Conservation (phyloP, 2,888 invertebrate genomes). For the Tromatobia lineatoria region DNA sequence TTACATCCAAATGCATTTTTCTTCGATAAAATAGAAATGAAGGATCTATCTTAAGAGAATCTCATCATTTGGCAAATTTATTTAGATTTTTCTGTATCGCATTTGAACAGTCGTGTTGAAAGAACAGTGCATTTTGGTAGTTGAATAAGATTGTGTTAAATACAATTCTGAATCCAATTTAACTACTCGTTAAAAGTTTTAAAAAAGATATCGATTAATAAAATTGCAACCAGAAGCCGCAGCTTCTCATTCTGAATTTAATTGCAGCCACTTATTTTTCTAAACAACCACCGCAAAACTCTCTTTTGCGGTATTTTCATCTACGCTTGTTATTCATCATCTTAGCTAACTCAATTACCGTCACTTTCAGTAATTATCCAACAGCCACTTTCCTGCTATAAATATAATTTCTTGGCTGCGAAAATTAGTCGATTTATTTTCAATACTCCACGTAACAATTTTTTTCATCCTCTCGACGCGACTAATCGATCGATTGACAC, state of each 20-base stretch:
- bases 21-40: no score
- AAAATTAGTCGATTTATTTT: conserved; percentile 1
- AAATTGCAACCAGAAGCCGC: no score
- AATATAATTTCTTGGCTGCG: background rate
- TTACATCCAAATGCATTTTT: no score
- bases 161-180: no score
- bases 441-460: background rate
- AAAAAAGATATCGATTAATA: no score
- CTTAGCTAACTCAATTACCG: background rate
- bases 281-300: background rate
- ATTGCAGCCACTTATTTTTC: background rate
- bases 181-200: no score
- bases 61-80: no score
- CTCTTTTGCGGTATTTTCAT: background rate
- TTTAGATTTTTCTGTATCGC: no score
- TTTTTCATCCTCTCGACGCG: background rate
- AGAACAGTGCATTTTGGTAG: no score
- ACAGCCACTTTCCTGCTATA: background rate
- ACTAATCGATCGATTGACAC: conserved; percentile 3
- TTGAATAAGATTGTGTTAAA: no score
- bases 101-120: no score
- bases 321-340: background rate
- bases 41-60: no score
- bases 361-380: background rate
- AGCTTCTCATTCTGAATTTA: background rate